A percentile compares a stretch with the other conserved stretches of the same genome.
Conservation (phyloP, 2,888 invertebrate genomes). For the Limnephilus lunatus region DNA sequence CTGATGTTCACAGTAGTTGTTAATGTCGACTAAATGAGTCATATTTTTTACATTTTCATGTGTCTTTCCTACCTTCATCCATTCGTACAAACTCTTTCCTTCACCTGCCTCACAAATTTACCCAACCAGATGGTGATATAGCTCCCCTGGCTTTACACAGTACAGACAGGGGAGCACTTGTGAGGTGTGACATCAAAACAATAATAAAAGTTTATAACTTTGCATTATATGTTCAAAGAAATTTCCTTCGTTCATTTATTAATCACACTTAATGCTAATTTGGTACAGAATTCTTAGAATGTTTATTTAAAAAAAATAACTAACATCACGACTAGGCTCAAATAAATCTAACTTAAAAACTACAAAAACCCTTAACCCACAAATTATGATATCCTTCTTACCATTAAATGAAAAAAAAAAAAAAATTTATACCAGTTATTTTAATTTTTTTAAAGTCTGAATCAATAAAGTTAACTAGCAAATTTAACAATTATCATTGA, state of each 20-base stretch:
- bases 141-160: not conserved
- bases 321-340: not conserved
- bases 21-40: too few species aligned
- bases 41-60: too few species aligned
- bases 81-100: not conserved
- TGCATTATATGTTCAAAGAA: not conserved
- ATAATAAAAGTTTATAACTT: not conserved
- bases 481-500: too few species aligned
- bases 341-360: not conserved
- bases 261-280: not conserved
- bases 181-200: not conserved
- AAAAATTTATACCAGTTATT: not conserved
- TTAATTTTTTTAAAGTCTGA: too few species aligned
- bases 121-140: not conserved
- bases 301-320: not conserved
- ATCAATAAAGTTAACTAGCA: too few species aligned
- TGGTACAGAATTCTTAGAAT: not conserved
- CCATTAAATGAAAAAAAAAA: not conserved
- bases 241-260: not conserved
- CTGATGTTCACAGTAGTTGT: too few species aligned
- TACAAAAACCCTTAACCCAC: not conserved
- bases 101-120: not conserved
- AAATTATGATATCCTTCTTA: not conserved
- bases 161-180: not conserved
- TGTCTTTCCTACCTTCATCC: not conserved